Evolutionary conservation across 2,888 invertebrate species (phyloP), one percentile per base, ranked within the genome.

Genomic region (Phaedon cochleariae): DNA sequence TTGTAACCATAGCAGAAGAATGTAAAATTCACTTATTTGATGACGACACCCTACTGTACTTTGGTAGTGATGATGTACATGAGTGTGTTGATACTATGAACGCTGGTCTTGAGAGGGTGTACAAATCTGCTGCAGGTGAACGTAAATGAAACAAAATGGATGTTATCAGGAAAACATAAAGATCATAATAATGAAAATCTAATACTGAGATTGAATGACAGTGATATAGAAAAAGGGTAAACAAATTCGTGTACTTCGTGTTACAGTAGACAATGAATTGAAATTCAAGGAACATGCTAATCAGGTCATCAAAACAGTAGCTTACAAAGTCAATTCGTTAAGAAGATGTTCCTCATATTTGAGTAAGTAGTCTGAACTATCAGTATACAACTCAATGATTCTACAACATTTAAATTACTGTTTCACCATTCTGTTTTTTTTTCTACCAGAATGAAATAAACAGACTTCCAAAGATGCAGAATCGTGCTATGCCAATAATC

Each of bases 221-320:
- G n/a, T n/a, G n/a, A n/a, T n/a, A n/a, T n/a, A n/a, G n/a, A n/a
- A 49, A 49, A 51, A 51, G 26, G 51, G 51, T 10, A 51, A 51
- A 51, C 21, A 34, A 34, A 34, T 34, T 34, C 9, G 34, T 34
- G 34, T 34, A 34, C 49, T 49, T 46, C 15, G 46, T 46, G 18
- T 46, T 15, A 49, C 49, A 20, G 20, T 49, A 15, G 17, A 17
- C 17, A 9, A 2, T 49, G 10, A 49, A 21, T 22, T n/a, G n/a
- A n/a, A n/a, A n/a, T n/a, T n/a, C n/a, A n/a, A n/a, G n/a, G n/a
- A n/a, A n/a, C n/a, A n/a, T n/a, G n/a, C n/a, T n/a, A n/a, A n/a
- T n/a, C n/a, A n/a, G n/a, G n/a, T n/a, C n/a, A n/a, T n/a, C n/a
- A n/a, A n/a, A n/a, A n/a, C n/a, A n/a, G n/a, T n/a, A n/a, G n/a